Base-by-base conservation (phyloP, 2,888 invertebrate species). In the Dryomyza anilis region DNA sequence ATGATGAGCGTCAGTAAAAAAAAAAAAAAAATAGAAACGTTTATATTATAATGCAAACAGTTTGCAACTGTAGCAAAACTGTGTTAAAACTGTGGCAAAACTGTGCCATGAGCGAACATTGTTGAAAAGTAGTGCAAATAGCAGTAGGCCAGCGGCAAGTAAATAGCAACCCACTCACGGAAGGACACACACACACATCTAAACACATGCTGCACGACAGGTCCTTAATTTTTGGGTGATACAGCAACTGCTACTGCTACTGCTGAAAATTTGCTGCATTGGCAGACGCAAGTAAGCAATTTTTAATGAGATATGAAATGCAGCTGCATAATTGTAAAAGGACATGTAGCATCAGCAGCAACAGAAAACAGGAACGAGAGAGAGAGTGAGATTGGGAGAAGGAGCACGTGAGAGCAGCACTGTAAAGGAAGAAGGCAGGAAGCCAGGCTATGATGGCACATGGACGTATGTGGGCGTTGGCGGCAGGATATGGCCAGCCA, bases 101-200 rank as follows among this genome's bases (percentile, higher is more conserved):
- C n/a, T n/a, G n/a, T n/a, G n/a, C n/a, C n/a, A n/a, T n/a, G n/a
- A n/a, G n/a, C n/a, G n/a, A n/a, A n/a, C n/a, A n/a, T n/a, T n/a
- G n/a, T 14, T 29, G 55, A 19, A 16, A 56, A 53, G 39, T 39
- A 53, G 16, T 58, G 53, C 25, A 43, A 62, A 53, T 43, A 30
- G 27, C n/a, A 25, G 16, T 19, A 16, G 75, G 71, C 72, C 62
- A 67, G 68, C 43, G 30, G 53, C 56, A 56, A 60, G 12, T 30
- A 48, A 33, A 30, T 16, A 53, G 16, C 21, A n/a, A 27, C 58
- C n/a, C 21, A 58, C 30, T 46, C 55, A 43, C 53, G 50, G 33
- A 19, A 30, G 33, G 12, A 59, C 19, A 59, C 16, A 58, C 30
- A 63, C n/a, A 59, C 55, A 43, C 16, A 16, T n/a, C n/a, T n/a